These are phyloP conservation scores for Sebastes flavidus DNA, from an alignment of 2,797 vertebrate species.

Conservation along the genomic window DNA sequence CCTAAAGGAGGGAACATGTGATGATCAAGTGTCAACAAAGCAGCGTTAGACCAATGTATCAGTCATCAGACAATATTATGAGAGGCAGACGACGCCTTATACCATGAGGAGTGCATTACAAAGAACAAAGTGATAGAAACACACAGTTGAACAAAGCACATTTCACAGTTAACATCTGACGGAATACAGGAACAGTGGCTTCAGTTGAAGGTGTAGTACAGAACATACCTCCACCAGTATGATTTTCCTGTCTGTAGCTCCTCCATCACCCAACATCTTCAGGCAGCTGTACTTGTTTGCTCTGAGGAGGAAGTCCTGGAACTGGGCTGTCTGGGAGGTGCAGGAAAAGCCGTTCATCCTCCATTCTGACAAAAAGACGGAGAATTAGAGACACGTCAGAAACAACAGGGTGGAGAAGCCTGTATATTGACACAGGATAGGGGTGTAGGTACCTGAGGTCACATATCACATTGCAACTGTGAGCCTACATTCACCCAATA, in stretches of 20 bases:
- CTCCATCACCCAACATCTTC: conserved; percentile 88
- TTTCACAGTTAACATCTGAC: too few relatives aligned
- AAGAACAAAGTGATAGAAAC: too few relatives aligned
- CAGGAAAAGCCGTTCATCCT: conserved; percentile 75
- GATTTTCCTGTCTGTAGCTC: conserved; percentile 83
- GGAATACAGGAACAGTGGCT: neutral
- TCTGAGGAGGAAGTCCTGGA: conserved; percentile 93
- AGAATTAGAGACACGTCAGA: neutral
- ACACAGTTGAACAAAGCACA: neutral
- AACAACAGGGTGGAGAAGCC: neutral
- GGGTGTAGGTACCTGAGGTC: neutral
- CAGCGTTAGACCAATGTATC: neutral
- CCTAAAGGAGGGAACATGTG: conserved; percentile 78
- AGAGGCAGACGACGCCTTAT: neutral
- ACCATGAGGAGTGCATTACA: neutral
- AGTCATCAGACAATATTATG: neutral
- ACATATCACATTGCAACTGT: neutral
- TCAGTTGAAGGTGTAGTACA: conserved; percentile 2
- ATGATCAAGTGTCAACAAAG: neutral
- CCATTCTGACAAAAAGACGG: conserved; percentile 76
- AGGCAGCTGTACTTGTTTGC: conserved; percentile 94
- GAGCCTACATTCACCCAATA: neutral
- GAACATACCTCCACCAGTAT: conserved; percentile 92
- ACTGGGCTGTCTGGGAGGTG: conserved; percentile 87
- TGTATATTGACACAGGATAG: neutral